Evolutionary conservation across 1,140 invertebrate species (phyloP).

Genomic region (Solen grandis): DNA sequence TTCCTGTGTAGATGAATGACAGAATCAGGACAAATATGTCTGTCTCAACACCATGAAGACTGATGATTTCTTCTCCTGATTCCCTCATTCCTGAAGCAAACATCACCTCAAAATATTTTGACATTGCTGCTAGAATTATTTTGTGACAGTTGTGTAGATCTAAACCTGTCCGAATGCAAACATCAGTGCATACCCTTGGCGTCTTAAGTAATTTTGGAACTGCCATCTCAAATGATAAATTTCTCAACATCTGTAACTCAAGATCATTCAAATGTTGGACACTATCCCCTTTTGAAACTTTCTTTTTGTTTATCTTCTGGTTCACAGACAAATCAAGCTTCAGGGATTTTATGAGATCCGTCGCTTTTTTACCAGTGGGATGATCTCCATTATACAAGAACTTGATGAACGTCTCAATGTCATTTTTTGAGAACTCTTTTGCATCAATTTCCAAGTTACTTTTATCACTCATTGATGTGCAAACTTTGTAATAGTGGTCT

Average conservation of each 20-base stretch:
- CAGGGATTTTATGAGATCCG: conserved; percentile 29
- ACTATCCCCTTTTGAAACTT: conserved; percentile 32
- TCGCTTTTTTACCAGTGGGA: not conserved
- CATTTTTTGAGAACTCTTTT: not conserved
- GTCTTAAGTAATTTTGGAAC: conserved; percentile 36
- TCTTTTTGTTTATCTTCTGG: conserved; percentile 31
- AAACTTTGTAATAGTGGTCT: not conserved
- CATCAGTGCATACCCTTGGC: conserved; percentile 56
- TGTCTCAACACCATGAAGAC: conserved; percentile 28
- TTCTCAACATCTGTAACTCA: conserved; percentile 37
- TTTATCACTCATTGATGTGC: not conserved
- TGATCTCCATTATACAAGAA: conserved; percentile 40
- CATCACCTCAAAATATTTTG: conserved; percentile 66
- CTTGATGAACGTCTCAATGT: conserved; percentile 26
- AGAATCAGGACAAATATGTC: conserved; percentile 42
- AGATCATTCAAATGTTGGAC: conserved; percentile 7
- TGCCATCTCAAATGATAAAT: conserved; percentile 43
- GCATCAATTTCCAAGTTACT: not conserved
- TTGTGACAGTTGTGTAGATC: conserved; percentile 61
- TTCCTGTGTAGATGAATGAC: conserved; percentile 53
- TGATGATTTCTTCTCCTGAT: conserved; percentile 35
- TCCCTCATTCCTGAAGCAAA: conserved; percentile 69
- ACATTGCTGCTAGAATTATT: conserved; percentile 61
- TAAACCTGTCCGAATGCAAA: conserved; percentile 53
- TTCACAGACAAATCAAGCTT: conserved; percentile 38